phyloP scores from a whole-genome alignment of 2,888 invertebrate genomes.

The Arctia plantaginis region DNA sequence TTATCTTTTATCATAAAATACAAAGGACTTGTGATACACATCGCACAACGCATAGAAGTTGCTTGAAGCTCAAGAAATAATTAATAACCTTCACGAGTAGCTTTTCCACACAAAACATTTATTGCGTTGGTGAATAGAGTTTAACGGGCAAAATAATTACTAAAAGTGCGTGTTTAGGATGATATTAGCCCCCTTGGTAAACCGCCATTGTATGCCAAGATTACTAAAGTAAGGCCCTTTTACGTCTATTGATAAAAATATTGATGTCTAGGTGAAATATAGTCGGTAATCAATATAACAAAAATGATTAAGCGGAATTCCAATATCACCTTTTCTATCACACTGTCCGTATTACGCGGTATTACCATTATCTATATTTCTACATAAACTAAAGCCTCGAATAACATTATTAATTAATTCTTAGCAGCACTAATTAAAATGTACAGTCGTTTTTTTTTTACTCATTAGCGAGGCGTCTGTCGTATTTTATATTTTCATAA shows the following conservation, averaged over 20 bases:
- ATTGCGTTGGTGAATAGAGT: slow-evolving; percentile 35
- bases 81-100: slow-evolving; percentile 2
- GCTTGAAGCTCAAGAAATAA: slow-evolving; percentile 6
- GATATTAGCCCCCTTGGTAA: slow-evolving; percentile 46
- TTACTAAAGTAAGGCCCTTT: slow-evolving; percentile 43
- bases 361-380: too few species aligned
- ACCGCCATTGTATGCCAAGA: slow-evolving; percentile 45
- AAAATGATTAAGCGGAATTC: not conserved
- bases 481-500: not conserved
- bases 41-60: not conserved
- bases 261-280: slow-evolving; percentile 29
- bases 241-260: slow-evolving; percentile 30
- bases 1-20: not conserved
- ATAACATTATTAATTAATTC: not conserved
- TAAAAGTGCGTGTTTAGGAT: slow-evolving; percentile 49
- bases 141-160: slow-evolving; percentile 42
- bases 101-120: slow-evolving; percentile 22
- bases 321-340: not conserved
- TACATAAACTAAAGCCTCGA: not conserved
- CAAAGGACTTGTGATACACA: not conserved
- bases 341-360: not conserved
- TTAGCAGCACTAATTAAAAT: not conserved
- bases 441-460: not conserved
- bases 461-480: not conserved
- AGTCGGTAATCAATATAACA: slow-evolving; percentile 18